Evolutionary conservation across 2,797 vertebrate species (phyloP), one percentile per base, ranked within the genome.

Genomic region (Tamandua tetradactyla): DNA sequence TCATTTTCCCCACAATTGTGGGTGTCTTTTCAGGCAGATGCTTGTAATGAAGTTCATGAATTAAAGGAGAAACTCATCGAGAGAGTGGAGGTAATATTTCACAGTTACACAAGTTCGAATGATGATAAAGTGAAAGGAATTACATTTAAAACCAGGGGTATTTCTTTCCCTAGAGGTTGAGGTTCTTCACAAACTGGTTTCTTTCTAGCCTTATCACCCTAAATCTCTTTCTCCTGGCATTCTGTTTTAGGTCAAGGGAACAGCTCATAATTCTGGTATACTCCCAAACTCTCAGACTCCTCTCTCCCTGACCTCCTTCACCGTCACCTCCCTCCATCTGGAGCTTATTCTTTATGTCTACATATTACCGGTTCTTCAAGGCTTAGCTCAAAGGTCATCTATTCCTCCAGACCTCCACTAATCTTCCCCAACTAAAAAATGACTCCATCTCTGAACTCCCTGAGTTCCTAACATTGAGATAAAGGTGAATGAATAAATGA

Each of bases 71-170:
- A 91, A 91, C 66, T 96, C 8, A 4, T 64, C 44, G 49, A 52
- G 68, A 82, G 30, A 83, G 91, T 93, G 59, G 49, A 96, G 96
- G 94, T 97, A 76, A 96, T 80, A 76, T 79, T 90, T 85, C 52
- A 57, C 18, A 49, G 47, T 47, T 52, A 52, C 1, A 27, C n/a
- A 35, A 30, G 7, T 22, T 52, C 27, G 68, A 84, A 18, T 18
- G 11, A 35, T 35, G 35, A 42, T 91, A 91, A 72, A 27, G 30
- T 59, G 27, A 68, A 6, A 22, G 30, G 37, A 75, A 35, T 86
- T 83, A 35, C 22, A 9, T 57, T n/a, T 76, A 85, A 64, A 64
- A 9, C 25, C 37, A 79, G 32, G n/a, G 18, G 30, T 35, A 10
- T 25, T 80, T 69, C 14, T 69, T 95, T n/a, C 44, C 40, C 9